phyloP scores from a whole-genome alignment of 2,888 invertebrate genomes.

The Pachydiplax longipennis region DNA sequence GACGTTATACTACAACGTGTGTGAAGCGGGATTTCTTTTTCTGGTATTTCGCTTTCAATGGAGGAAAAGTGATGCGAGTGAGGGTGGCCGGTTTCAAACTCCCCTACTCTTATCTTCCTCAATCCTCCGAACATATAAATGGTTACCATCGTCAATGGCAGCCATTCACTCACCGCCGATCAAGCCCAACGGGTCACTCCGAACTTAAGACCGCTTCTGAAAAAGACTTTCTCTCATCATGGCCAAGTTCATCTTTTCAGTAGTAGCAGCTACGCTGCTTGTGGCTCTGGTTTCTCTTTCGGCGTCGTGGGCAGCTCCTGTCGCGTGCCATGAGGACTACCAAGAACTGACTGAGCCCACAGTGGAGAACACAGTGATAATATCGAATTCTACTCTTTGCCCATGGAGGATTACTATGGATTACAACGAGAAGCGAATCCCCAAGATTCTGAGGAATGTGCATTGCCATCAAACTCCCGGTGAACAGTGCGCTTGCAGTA shows the following conservation, averaged over 20 bases:
- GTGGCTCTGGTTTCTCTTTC: neutral
- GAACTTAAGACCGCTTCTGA: neutral
- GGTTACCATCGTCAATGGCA: neutral
- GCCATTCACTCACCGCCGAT: neutral
- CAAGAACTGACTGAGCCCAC: neutral
- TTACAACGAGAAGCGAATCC: constrained; percentile 8
- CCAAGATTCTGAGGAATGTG: neutral
- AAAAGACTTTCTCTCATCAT: neutral
- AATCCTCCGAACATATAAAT: neutral
- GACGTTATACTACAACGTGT: neutral
- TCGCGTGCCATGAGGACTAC: neutral
- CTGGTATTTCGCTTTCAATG: constrained; percentile 10
- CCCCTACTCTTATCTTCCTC: neutral
- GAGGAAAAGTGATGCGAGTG: neutral
- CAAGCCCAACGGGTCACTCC: neutral
- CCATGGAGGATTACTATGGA: constrained; percentile 15
- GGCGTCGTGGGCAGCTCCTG: neutral
- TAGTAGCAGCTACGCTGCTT: neutral
- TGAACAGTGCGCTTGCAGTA: neutral
- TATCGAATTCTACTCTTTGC: neutral
- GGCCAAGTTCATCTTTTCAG: neutral
- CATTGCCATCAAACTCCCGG: neutral
- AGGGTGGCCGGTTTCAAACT: neutral
- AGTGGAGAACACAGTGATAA: neutral
- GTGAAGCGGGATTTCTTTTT: neutral